Percentiles rank a stretch among this genome's conserved stretches.
phyloP scores from a whole-genome alignment of 35 echinoderm and acorn worm genomes.

The Diadema setosum region DNA sequence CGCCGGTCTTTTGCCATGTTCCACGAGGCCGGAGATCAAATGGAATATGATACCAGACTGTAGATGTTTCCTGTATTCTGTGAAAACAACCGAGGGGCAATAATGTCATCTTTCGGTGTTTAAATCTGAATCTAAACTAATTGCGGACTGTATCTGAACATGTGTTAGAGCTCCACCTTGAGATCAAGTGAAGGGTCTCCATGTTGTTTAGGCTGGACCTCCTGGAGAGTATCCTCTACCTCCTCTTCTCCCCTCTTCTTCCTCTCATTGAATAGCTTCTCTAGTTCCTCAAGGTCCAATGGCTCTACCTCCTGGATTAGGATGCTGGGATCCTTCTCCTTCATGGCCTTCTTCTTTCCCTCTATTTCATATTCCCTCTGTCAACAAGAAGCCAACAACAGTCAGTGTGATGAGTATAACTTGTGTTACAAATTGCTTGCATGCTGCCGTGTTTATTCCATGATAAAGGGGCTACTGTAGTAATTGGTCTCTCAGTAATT shows the following conservation, averaged over 20 bases:
- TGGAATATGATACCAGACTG: no score
- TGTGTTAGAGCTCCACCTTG: no score
- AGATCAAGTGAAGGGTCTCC: no score
- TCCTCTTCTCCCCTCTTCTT: background rate
- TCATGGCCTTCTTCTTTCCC: background rate
- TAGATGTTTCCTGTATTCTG: no score
- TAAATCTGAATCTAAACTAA: no score
- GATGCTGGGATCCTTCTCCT: background rate
- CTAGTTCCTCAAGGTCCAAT: background rate
- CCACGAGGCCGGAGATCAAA: no score
- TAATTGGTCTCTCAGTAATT: background rate
- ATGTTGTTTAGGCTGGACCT: no score
- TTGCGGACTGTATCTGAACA: no score
- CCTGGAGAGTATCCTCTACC: background rate
- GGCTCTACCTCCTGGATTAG: background rate
- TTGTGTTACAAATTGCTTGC: background rate
- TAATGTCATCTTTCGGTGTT: no score
- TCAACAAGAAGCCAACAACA: background rate
- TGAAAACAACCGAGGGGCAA: no score
- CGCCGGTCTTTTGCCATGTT: no score
- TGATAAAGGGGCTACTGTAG: background rate
- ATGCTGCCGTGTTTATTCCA: background rate
- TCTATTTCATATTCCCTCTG: background rate
- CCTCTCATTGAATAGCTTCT: background rate
- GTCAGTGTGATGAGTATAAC: background rate